A percentile compares a stretch with the other conserved stretches of the same genome.
These are phyloP conservation scores for Thalassoma bifasciatum DNA, from an alignment of 2,113 vertebrate species.

Conservation along the genomic window DNA sequence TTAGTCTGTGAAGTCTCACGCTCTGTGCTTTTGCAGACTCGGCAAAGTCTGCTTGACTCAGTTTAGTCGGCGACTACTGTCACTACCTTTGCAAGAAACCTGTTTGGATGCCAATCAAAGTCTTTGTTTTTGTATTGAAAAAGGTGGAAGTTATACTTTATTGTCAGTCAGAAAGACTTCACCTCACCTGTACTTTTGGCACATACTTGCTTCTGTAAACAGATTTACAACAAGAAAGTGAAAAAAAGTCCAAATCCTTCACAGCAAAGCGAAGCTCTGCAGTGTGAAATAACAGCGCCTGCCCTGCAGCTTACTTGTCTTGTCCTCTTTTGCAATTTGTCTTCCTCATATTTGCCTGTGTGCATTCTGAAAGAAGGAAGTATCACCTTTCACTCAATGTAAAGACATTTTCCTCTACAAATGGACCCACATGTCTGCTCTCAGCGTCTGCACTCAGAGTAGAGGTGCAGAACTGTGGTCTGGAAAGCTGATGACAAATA, in stretches of 20 bases:
- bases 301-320: slow-evolving; percentile 2
- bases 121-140: neutral
- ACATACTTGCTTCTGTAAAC: neutral
- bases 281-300: neutral
- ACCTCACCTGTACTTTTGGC: too few species aligned
- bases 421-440: neutral
- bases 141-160: neutral
- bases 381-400: neutral
- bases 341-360: slow-evolving; percentile 1
- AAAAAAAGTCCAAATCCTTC: neutral
- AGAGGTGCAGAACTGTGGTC: neutral
- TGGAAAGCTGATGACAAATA: slow-evolving; percentile 24
- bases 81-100: neutral
- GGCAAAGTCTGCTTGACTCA: too few species aligned
- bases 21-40: neutral
- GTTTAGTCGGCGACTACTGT: too few species aligned
- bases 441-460: neutral
- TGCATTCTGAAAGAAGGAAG: neutral
- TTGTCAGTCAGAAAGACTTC: neutral
- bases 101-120: neutral
- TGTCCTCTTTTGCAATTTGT: slow-evolving; percentile 3
- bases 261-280: neutral
- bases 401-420: neutral
- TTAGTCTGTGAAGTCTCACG: neutral
- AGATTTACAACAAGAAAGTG: neutral